Base-by-base conservation (phyloP, 2,797 vertebrate genomes). In the Prunella strophiata region DNA sequence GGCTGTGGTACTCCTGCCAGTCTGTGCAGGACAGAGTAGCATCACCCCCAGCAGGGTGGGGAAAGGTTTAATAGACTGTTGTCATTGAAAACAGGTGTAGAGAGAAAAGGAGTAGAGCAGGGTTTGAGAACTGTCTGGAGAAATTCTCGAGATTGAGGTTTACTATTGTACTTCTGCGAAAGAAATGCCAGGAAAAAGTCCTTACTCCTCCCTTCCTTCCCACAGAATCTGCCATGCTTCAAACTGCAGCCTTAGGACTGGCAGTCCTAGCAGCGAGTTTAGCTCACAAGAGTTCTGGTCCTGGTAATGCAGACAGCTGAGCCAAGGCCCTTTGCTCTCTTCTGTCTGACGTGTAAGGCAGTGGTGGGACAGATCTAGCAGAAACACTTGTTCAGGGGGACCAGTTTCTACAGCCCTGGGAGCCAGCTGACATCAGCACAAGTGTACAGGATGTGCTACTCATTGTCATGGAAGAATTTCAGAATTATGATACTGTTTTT, bases 1-100 rank as follows among this genome's bases (percentile, higher is more conserved):
- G 97, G 22, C 98, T 98, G 1, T 98, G 98, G 1, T 98, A 96
- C 57, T 98, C 98, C 88, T 98, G 96, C 98, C 98, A 99, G 94
- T 98, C 98, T 98, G 96, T 19, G 30, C 62, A 30, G 40, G 30
- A 77, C 18, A 55, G 30, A 32, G 1, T 16, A 62, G 48, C 14
- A 43, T 57, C 54, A 55, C 4, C 7, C n/a, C 10, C 57, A 36
- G 43, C 51, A 55, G 62, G 11, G 5, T 14, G 5, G 19, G 27
- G 12, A 5, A 27, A 62, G 21, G 5, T 6, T 86, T 45, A 25
- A 16, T 7, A 65, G 32, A 38, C 10, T 50, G 4, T 42, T 88
- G 72, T 21, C 19, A 22, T 2, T 32, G 17, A 70, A 76, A 54
- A 30, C 7, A 42, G 34, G 10, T 25, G 21, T 16, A n/a, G 0